Conservation (phyloP, 2,113 vertebrate species). For the Poeciliopsis turrubarensis region DNA sequence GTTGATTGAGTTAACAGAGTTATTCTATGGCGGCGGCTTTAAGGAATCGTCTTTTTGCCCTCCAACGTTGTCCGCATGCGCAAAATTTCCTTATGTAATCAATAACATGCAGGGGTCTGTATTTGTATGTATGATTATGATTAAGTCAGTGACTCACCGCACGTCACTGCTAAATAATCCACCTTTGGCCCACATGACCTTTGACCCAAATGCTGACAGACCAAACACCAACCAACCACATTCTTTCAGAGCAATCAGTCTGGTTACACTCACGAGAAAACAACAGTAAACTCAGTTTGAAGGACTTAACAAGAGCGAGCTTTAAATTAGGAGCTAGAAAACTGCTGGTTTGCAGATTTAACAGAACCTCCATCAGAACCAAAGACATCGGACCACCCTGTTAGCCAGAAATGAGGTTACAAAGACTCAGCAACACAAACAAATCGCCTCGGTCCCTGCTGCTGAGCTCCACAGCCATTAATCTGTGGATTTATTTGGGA, state of each 20-base stretch:
- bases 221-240: not conserved
- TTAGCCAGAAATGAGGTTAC: not conserved
- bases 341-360: not conserved
- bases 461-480: slow-evolving; percentile 20
- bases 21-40: no score
- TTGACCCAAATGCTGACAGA: not conserved
- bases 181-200: no score
- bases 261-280: not conserved
- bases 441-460: slow-evolving; percentile 11
- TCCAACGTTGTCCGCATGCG: no score
- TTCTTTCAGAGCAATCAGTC: not conserved
- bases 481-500: slow-evolving; percentile 52
- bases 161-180: no score
- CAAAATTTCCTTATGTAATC: no score
- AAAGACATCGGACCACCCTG: slow-evolving; percentile 39
- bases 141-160: no score
- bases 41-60: no score
- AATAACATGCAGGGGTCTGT: no score
- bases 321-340: slow-evolving; percentile 3
- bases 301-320: not conserved
- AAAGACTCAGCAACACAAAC: slow-evolving; percentile 16
- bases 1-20: no score
- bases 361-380: slow-evolving; percentile 8
- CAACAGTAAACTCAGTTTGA: not conserved
- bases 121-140: no score